Evolutionary conservation across 2,888 invertebrate species (phyloP).

Genomic region (Allacma fusca): DNA sequence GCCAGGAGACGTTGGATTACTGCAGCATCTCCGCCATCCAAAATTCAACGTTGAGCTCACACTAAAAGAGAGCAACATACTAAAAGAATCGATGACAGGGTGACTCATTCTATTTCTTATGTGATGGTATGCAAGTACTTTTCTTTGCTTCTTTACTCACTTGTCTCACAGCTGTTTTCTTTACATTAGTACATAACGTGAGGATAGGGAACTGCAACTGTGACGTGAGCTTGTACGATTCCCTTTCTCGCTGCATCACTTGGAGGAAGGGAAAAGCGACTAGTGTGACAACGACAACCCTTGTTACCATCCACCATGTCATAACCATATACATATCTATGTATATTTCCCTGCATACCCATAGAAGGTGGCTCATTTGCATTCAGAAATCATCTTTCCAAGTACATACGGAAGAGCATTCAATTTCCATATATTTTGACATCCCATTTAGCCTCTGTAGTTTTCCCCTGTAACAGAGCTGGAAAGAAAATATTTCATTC

Average conservation of each 20-base stretch:
- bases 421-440: too few relatives aligned
- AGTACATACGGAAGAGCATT: too few relatives aligned
- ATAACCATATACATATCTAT: background rate
- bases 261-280: too few relatives aligned
- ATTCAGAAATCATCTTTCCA: too few relatives aligned
- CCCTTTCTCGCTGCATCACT: background rate
- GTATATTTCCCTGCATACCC: background rate
- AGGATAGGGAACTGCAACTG: background rate
- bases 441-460: too few relatives aligned
- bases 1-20: too few relatives aligned
- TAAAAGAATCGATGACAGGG: slow-evolving; percentile 40
- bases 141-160: background rate
- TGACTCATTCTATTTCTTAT: slow-evolving; percentile 33
- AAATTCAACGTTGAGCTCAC: background rate
- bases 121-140: slow-evolving; percentile 19
- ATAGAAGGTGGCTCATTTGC: too few relatives aligned
- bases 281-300: slow-evolving; percentile 16
- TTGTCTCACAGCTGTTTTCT: slow-evolving; percentile 20
- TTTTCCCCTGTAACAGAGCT: too few relatives aligned
- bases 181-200: background rate
- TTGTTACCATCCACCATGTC: background rate
- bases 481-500: background rate
- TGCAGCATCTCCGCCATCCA: background rate
- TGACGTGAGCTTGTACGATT: background rate
- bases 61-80: background rate